Base-by-base conservation (phyloP, 1,140 invertebrate species). In the Apis cerana region DNA sequence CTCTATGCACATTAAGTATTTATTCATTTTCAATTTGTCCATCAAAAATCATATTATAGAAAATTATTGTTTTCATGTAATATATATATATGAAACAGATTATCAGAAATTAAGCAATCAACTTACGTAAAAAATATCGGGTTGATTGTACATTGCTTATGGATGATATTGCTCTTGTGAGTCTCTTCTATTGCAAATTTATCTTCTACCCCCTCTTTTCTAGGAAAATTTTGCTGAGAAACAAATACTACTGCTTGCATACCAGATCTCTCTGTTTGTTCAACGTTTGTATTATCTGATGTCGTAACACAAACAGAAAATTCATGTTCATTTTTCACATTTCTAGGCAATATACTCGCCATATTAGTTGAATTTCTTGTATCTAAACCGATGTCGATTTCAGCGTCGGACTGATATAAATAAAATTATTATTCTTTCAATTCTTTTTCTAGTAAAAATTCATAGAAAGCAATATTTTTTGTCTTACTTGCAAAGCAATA, bases 1-100 rank as follows among this genome's bases (percentile, higher is more conserved):
- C 88, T 59, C 92, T 91, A 86, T 94, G 95, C 80, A 90, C 89
- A 43, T 76, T 56, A 89, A 95, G 95, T 62, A 92, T 92, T 50
- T 59, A 52, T 13, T 23, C 33, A 33, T 27, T 23, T 50, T 58
- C 58, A 8, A 64, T 65, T 33, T 23, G 9, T 23, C 65, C 17
- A 3, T 33, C 0, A 21, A 8, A 54, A 64, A 62, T 56, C 17
- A 19, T 50, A 9, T n/a, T 3, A 15, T 50, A 77, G 13, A 62
- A 50, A 56, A 68, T 17, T 17, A 27, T 21, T 75, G 17, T 64
- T 48, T 62, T 17, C 15, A 61, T 23, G 7, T 8, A 23, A 21
- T n/a, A 0, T 23, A n/a, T 61, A 61, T 11, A 61, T 21, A 61
- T 1, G n/a, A n/a, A 1, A 11, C 21, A 59, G 10, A 59, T n/a